These are phyloP conservation scores for Thereva unica DNA, from an alignment of 2,888 invertebrate species.

Conservation along the genomic window DNA sequence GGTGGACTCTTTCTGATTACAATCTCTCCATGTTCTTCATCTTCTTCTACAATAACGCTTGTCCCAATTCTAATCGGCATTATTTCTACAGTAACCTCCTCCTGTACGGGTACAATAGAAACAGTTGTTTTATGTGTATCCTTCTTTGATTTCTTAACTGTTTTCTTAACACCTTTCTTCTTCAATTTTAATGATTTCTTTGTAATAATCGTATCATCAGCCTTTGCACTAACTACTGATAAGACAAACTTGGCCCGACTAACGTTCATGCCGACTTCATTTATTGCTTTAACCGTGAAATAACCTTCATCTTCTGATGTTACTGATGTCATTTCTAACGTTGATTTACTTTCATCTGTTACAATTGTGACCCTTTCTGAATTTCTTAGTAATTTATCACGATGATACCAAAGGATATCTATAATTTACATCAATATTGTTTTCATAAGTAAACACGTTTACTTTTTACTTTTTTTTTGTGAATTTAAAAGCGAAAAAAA, in stretches of 20 bases:
- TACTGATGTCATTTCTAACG: slow-evolving; percentile 69
- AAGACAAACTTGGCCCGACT: slow-evolving; percentile 80
- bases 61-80: slow-evolving; percentile 41
- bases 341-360: slow-evolving; percentile 71
- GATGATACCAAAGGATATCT: slow-evolving; percentile 88
- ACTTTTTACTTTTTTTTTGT: slow-evolving; percentile 15
- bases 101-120: slow-evolving; percentile 48
- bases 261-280: slow-evolving; percentile 79
- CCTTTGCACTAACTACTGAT: slow-evolving; percentile 59
- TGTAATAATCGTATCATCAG: slow-evolving; percentile 54
- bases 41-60: background rate
- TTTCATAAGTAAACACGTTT: slow-evolving; percentile 7
- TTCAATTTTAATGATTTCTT: slow-evolving; percentile 51
- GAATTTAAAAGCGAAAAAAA: too few relatives aligned
- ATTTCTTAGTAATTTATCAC: slow-evolving; percentile 76
- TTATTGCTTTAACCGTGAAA: slow-evolving; percentile 83
- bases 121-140: slow-evolving; percentile 50
- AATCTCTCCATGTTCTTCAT: slow-evolving; percentile 14
- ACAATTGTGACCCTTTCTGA: slow-evolving; percentile 73
- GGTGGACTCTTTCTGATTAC: background rate
- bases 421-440: slow-evolving; percentile 46
- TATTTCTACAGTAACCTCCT: slow-evolving; percentile 50
- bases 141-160: slow-evolving; percentile 47
- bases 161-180: slow-evolving; percentile 49
- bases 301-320: slow-evolving; percentile 71